These are phyloP conservation scores for Acromyrmex echinatior DNA, from an alignment of 1,140 invertebrate species.

Conservation along the genomic window DNA sequence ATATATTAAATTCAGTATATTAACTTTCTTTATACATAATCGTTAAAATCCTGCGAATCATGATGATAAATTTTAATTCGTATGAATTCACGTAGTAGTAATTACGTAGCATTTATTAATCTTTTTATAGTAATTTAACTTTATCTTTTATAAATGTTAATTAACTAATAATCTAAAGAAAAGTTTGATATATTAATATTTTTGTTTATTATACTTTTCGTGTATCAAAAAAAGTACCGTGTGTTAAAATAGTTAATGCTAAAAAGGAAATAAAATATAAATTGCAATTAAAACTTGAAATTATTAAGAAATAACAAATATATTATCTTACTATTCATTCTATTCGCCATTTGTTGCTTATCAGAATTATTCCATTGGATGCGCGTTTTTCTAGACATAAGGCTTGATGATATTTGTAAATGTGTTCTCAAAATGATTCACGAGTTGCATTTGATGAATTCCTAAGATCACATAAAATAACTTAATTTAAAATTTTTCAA, in stretches of 20 bases:
- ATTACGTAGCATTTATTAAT: background rate
- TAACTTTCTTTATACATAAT: background rate
- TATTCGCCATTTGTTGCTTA: background rate
- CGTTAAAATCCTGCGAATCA: conserved; percentile 24
- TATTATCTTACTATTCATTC: conserved; percentile 32
- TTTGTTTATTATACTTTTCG: background rate
- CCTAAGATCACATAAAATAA: conserved; percentile 1
- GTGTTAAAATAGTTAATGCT: background rate
- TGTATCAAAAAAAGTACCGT: background rate
- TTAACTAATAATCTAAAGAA: background rate
- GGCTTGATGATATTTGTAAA: background rate
- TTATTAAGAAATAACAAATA: background rate
- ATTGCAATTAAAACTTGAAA: background rate
- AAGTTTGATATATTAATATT: background rate
- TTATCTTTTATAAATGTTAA: no score
- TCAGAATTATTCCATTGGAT: conserved; percentile 28
- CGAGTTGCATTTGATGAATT: conserved; percentile 2
- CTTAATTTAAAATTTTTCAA: background rate
- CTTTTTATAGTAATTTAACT: background rate
- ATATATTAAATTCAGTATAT: background rate
- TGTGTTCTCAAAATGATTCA: background rate
- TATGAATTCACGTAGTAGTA: background rate
- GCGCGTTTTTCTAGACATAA: conserved; percentile 15
- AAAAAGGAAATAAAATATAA: background rate
- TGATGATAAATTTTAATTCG: background rate